Conservation (phyloP, 2,113 vertebrate species). For the Fregetta grallaria region DNA sequence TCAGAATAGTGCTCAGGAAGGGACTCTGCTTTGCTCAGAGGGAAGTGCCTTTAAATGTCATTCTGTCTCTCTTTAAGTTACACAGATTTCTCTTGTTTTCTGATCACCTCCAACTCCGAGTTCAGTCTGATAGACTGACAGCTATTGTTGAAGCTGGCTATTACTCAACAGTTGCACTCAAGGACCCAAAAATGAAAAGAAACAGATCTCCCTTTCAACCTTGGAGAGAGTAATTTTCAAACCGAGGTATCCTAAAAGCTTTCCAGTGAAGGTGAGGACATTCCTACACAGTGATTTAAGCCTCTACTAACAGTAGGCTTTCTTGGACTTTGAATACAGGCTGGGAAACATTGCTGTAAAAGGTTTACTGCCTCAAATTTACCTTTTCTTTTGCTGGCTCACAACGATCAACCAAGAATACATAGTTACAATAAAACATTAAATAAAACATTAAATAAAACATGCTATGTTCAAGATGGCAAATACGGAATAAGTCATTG, state of each 20-base stretch:
- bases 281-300: background rate
- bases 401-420: background rate
- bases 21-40: background rate
- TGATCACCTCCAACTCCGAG: background rate
- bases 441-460: background rate
- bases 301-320: background rate
- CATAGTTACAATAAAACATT: background rate
- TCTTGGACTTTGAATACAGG: background rate
- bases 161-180: background rate
- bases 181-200: background rate
- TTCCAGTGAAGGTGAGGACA: background rate
- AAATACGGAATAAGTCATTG: background rate
- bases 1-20: background rate
- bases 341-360: background rate
- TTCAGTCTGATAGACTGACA: background rate
- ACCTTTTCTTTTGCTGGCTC: background rate
- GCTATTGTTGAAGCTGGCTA: background rate
- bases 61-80: background rate
- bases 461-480: background rate
- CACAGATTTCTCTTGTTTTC: constrained; percentile 20
- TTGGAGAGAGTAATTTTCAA: background rate
- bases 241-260: background rate
- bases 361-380: background rate
- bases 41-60: background rate
- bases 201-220: background rate